Evolutionary conservation across 2,888 invertebrate genomes (phyloP).

Genomic region (Aleiodes testaceus): DNA sequence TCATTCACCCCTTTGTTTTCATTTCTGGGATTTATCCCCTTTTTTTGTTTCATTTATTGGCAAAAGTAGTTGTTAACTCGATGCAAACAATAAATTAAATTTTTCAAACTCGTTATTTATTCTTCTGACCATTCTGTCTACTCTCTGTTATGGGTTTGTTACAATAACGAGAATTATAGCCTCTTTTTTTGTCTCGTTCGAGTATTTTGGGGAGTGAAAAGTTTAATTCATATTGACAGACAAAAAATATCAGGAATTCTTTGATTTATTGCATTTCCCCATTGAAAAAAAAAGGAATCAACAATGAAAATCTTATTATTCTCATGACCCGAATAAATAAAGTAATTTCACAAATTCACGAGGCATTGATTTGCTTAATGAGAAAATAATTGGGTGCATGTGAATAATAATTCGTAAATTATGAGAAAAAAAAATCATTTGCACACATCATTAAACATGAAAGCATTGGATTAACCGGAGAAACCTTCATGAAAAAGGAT

Average conservation of each 20-base stretch:
- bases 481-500: slow-evolving; percentile 13
- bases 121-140: neutral
- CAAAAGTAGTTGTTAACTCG: neutral
- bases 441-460: slow-evolving; percentile 18
- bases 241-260: neutral
- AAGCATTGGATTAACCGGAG: slow-evolving; percentile 1
- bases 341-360: too few species aligned
- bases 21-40: neutral
- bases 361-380: neutral
- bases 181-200: neutral
- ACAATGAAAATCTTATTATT: too few species aligned
- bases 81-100: slow-evolving; percentile 4
- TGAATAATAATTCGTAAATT: too few species aligned
- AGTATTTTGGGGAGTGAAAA: neutral
- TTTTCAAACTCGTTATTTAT: neutral
- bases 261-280: too few species aligned
- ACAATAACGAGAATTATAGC: neutral
- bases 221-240: neutral
- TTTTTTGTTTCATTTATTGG: slow-evolving; percentile 5
- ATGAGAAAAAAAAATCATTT: neutral
- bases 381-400: slow-evolving; percentile 4
- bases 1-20: neutral
- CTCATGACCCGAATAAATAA: too few species aligned
- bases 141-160: neutral
- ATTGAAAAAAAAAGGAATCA: too few species aligned